Conservation (phyloP, 1,140 invertebrate species). For the Gryllus bimaculatus region DNA sequence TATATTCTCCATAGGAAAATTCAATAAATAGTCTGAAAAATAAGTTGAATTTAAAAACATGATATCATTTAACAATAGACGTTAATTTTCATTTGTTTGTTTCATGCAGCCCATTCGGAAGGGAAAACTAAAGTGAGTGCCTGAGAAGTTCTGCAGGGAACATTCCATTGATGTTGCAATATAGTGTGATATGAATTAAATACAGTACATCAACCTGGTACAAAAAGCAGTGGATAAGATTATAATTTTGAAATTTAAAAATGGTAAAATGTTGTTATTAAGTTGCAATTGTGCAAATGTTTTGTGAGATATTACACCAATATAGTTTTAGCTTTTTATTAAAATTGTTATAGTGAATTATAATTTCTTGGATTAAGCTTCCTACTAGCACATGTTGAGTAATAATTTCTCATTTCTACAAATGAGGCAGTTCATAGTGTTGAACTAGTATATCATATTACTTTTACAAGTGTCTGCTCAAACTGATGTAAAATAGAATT, state of each 20-base stretch:
- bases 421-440: not conserved
- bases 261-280: too few species aligned
- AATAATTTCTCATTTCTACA: not conserved
- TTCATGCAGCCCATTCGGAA: conserved; percentile 14
- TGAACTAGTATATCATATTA: too few species aligned
- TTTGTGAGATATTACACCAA: too few species aligned
- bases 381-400: too few species aligned
- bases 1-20: not conserved
- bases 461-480: not conserved
- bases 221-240: too few species aligned
- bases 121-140: conserved; percentile 17
- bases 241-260: too few species aligned
- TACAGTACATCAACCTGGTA: too few species aligned
- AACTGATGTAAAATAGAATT: not conserved
- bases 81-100: not conserved
- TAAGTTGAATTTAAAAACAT: not conserved
- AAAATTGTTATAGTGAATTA: too few species aligned
- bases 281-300: too few species aligned
- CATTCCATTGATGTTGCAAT: not conserved
- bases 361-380: too few species aligned
- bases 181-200: too few species aligned
- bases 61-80: not conserved
- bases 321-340: too few species aligned
- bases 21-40: not conserved
- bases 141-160: not conserved